phyloP scores from a whole-genome alignment of 2,888 invertebrate species.

The Neria commutata region DNA sequence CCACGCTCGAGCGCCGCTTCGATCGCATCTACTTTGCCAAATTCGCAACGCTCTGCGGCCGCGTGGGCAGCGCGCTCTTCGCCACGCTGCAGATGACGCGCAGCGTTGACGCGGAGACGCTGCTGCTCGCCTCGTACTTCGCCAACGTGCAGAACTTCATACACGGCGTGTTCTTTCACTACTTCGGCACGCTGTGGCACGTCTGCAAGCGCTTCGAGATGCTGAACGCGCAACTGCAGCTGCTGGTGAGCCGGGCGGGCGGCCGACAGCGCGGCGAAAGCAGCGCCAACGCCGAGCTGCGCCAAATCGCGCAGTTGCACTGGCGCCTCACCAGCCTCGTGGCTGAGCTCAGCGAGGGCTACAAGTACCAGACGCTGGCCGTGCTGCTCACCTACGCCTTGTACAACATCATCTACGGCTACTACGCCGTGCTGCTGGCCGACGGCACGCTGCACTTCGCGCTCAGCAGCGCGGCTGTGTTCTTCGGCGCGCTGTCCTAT shows the following conservation, averaged over 20 bases:
- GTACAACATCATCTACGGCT: neutral
- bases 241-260: neutral
- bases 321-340: neutral
- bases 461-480: neutral
- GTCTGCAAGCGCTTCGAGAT: neutral
- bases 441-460: neutral
- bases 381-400: neutral
- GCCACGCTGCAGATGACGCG: neutral
- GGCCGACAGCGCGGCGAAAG: too few relatives aligned
- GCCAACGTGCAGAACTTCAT: neutral
- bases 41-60: neutral
- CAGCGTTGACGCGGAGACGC: neutral
- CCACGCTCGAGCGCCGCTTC: neutral
- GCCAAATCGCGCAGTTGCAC: neutral
- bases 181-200: neutral
- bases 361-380: neutral
- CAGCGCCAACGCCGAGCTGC: neutral
- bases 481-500: neutral
- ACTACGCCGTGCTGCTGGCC: neutral
- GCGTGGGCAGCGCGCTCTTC: neutral
- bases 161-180: neutral
- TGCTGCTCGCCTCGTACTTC: neutral
- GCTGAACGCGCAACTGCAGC: neutral
- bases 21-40: neutral
- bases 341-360: neutral